Evolutionary conservation across 2,888 invertebrate genomes (phyloP), one percentile per base, ranked within the genome.

Genomic region (Sarcophaga caerulescens): DNA sequence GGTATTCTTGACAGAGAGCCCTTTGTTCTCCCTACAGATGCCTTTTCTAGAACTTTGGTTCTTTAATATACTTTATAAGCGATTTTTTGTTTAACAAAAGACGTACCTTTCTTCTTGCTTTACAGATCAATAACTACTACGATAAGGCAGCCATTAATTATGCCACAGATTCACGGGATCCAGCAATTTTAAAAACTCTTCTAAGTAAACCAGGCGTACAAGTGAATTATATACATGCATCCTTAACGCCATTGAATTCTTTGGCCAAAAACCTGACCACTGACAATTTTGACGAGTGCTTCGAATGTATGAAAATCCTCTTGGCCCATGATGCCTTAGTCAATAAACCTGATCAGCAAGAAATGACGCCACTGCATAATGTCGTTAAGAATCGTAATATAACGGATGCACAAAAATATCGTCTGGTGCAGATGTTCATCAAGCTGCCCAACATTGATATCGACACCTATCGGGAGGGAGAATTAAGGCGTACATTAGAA

Each of bases 391-490:
- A 91, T 83, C 90, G 88, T 8, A 90, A 91, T 70, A 81, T 93
- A 4, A 84, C 88, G 4, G 81, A 81, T 0, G 80, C 66, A 0
- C 89, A 88, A 45, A 89, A 89, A 82, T 85, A 88, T 4, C 88
- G 90, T 47, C 62, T 93, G 14, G 87, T 92, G 10, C 84, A 89
- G 81, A 87, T 91, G 73, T 91, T 93, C 14, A 83, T 93, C 3
- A 76, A 87, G 0, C 88, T 90, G 21, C 78, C 89, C 3, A 87
- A 90, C 3, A 76, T 93, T 62, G 92, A 93, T 86, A 89, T 92
- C 4, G 93, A 93, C 65, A 92, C 89, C 57, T 92, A 90, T 86
- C 91, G 93, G 14, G 91, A 92, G 76, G 93, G 93, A 1, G 91
- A 93, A 77, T 91, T 93, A 8, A 90, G 93, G 10, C 85, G 88